These are phyloP conservation scores for Tachina grossa DNA, from an alignment of 2,888 invertebrate genomes.

Conservation along the genomic window DNA sequence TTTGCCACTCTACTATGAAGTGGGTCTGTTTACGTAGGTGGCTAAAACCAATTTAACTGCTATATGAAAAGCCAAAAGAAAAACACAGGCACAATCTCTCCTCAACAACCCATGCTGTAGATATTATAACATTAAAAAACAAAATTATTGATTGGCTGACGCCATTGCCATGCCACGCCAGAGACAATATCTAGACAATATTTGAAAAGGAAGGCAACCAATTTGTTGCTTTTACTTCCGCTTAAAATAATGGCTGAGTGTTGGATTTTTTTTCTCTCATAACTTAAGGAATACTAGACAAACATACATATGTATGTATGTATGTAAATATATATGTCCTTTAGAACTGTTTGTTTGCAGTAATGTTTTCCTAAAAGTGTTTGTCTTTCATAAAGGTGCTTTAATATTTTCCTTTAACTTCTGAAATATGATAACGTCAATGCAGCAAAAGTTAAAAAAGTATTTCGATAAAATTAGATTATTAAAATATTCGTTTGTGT, in stretches of 20 bases:
- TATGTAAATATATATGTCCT: background rate
- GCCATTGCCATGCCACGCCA: slow-evolving; percentile 47
- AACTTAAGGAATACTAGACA: background rate
- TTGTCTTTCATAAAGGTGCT: slow-evolving; percentile 54
- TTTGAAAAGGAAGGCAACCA: slow-evolving; percentile 45
- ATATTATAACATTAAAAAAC: slow-evolving; percentile 30
- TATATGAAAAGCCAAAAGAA: background rate
- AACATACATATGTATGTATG: too few species aligned
- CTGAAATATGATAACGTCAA: slow-evolving; percentile 21
- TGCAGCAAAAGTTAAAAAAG: slow-evolving; percentile 40
- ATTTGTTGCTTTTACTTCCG: slow-evolving; percentile 64
- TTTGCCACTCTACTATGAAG: slow-evolving; percentile 23
- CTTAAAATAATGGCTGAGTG: slow-evolving; percentile 31
- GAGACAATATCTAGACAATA: slow-evolving; percentile 10
- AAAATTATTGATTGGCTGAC: slow-evolving; percentile 56
- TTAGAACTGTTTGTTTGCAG: slow-evolving; percentile 42
- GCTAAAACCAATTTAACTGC: background rate
- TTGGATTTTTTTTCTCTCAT: background rate
- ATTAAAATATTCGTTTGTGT: slow-evolving; percentile 71
- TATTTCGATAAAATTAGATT: slow-evolving; percentile 71
- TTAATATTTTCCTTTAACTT: slow-evolving; percentile 3
- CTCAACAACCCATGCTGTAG: background rate
- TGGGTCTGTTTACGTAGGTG: slow-evolving; percentile 21
- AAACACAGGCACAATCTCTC: background rate
- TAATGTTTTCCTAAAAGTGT: slow-evolving; percentile 56